These are phyloP conservation scores for Trachemys scripta DNA, from an alignment of 2,113 vertebrate species.

Conservation along the genomic window DNA sequence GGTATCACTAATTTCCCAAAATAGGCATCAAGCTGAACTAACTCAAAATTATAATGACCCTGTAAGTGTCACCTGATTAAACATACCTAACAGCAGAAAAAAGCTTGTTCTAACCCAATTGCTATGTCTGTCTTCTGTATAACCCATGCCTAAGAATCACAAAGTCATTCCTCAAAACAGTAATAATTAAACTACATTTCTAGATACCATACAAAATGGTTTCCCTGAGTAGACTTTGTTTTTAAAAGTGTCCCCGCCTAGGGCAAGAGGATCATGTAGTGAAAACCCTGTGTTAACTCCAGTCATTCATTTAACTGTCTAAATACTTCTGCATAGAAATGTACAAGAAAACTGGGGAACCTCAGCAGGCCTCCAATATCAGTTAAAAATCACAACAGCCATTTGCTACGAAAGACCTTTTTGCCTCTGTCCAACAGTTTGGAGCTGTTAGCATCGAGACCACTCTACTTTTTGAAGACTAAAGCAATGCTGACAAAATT, in stretches of 20 bases:
- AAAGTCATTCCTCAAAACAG: background rate
- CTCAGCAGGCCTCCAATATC: background rate
- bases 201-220: conserved; percentile 14
- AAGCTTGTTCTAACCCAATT: background rate
- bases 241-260: background rate
- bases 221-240: background rate
- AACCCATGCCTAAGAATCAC: conserved; percentile 40
- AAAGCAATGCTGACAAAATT: background rate
- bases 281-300: rapidly evolving
- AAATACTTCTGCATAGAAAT: background rate
- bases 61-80: conserved; percentile 64
- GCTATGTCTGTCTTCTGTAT: conserved; percentile 22
- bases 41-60: conserved; percentile 55
- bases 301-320: background rate
- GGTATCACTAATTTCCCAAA: conserved; percentile 52
- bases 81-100: conserved; percentile 31
- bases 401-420: background rate
- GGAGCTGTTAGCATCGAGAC: background rate
- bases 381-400: background rate
- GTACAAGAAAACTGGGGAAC: background rate
- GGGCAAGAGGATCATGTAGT: background rate
- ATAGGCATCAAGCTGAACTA: conserved; percentile 32
- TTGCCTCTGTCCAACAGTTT: background rate
- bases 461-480: background rate
- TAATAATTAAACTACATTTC: background rate